These are phyloP conservation scores for Protobothrops mucrosquamatus DNA, from an alignment of 2,113 vertebrate species.

Conservation along the genomic window DNA sequence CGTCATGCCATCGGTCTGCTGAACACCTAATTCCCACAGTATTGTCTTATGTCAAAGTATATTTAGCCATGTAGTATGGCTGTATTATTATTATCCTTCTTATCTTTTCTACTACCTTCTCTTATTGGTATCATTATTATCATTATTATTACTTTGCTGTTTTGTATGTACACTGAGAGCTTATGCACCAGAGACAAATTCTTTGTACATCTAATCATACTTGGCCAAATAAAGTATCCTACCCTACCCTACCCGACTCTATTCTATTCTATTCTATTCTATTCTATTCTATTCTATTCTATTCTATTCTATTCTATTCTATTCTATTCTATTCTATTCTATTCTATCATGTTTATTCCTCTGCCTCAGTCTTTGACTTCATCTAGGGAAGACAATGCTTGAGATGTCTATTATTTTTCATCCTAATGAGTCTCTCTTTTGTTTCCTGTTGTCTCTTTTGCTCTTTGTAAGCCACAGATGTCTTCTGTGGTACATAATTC, in stretches of 20 bases:
- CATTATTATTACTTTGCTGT: not conserved
- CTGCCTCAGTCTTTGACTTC: not conserved
- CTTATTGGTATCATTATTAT: not conserved
- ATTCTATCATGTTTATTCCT: not conserved
- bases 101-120: not conserved
- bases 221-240: not conserved
- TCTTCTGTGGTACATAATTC: not conserved
- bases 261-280: too few relatives aligned
- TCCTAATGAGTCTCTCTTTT: not conserved
- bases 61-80: not conserved
- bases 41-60: not conserved
- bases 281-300: too few relatives aligned
- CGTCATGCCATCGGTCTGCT: not conserved
- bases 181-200: not conserved
- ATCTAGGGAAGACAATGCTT: not conserved
- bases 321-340: too few relatives aligned
- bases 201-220: not conserved
- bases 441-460: not conserved
- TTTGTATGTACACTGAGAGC: not conserved
- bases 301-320: too few relatives aligned
- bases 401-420: not conserved
- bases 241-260: too few relatives aligned
- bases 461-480: not conserved
- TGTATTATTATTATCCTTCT: not conserved
- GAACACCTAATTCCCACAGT: not conserved